Conservation (phyloP, 2,113 vertebrate species). For the Ctenodactylus gundi region DNA sequence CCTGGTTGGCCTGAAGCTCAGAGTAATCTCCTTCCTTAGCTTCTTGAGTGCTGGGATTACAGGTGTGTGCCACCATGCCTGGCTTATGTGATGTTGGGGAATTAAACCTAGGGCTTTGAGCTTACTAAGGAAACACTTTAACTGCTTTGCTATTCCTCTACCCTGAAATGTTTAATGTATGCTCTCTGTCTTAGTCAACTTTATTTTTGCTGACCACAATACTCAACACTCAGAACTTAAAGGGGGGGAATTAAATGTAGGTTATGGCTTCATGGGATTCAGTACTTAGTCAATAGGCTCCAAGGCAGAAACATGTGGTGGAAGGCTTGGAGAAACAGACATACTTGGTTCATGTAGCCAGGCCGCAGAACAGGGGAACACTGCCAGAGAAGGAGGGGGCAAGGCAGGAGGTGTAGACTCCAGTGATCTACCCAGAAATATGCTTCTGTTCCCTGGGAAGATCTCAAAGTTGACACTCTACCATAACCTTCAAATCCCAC, state of each 20-base stretch:
- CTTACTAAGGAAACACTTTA: too few relatives aligned
- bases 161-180: not conserved
- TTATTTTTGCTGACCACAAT: not conserved
- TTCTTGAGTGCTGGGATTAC: too few relatives aligned
- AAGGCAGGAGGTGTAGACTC: not conserved
- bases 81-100: too few relatives aligned
- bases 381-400: not conserved
- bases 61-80: too few relatives aligned
- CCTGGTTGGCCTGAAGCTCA: too few relatives aligned
- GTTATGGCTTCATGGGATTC: not conserved
- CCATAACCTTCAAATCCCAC: not conserved
- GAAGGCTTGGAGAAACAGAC: not conserved
- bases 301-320: not conserved
- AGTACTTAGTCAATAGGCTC: not conserved
- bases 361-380: not conserved
- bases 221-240: not conserved
- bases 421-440: not conserved
- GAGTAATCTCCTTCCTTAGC: too few relatives aligned
- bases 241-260: not conserved
- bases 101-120: too few relatives aligned
- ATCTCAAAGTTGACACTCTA: not conserved
- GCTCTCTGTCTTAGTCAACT: not conserved
- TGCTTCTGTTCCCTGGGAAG: not conserved
- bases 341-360: not conserved
- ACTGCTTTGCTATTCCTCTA: too few relatives aligned